Evolutionary conservation across 2,888 invertebrate genomes (phyloP).

Genomic region (Perithous albicinctus): DNA sequence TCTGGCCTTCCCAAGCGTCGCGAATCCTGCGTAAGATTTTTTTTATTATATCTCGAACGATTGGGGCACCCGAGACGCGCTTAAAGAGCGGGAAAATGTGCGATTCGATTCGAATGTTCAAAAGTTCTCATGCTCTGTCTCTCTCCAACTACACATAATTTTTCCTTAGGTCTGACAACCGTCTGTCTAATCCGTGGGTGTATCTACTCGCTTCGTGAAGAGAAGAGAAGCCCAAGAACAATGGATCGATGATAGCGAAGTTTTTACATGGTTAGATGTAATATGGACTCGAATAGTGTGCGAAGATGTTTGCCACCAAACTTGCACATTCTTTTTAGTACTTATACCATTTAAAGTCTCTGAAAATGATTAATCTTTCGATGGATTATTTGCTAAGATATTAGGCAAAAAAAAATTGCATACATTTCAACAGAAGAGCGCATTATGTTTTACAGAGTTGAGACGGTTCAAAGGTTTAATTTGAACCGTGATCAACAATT

Average conservation of each 20-base stretch:
- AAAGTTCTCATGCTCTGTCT: slow-evolving; percentile 30
- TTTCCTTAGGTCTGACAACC: not conserved
- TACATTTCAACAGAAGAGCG: too few species aligned
- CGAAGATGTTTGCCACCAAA: too few species aligned
- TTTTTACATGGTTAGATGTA: slow-evolving; percentile 45
- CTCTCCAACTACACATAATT: not conserved
- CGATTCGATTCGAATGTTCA: not conserved
- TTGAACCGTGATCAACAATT: too few species aligned
- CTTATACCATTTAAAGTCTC: too few species aligned
- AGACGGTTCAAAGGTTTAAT: too few species aligned
- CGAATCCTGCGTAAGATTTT: slow-evolving; percentile 34
- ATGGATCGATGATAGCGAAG: slow-evolving; percentile 42
- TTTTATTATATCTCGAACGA: slow-evolving; percentile 18
- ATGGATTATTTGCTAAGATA: too few species aligned
- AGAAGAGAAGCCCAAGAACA: slow-evolving; percentile 13
- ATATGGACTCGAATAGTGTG: not conserved
- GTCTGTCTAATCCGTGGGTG: slow-evolving; percentile 26
- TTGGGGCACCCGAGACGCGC: not conserved
- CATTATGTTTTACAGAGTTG: too few species aligned
- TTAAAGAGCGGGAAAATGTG: slow-evolving; percentile 10
- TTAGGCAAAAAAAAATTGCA: too few species aligned
- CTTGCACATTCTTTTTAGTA: too few species aligned
- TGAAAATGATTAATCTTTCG: too few species aligned
- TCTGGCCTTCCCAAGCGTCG: slow-evolving; percentile 64
- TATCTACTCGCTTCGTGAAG: not conserved